Evolutionary conservation across 2,797 vertebrate species (phyloP), one percentile per base, ranked within the genome.

Genomic region (Jordanella pulchra): DNA sequence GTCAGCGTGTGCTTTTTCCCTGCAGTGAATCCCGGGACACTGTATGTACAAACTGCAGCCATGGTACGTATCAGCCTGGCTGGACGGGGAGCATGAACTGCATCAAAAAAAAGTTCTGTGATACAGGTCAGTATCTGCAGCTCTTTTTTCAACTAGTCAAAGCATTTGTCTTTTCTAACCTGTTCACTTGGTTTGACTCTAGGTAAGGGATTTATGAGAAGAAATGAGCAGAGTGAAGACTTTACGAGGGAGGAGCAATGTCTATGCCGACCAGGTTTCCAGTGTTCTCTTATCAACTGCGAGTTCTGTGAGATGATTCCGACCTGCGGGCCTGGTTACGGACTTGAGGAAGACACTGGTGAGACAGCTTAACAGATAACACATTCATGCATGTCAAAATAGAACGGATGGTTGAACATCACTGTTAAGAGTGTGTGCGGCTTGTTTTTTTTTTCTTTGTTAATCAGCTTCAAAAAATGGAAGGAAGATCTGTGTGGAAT

Each of bases 251-350:
- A 96, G 84, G 87, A 93, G 92, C 84, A 93, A 5, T 99, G 97
- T 67, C 95, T 89, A 53, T 99, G 98, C 76, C 92, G 42, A 0
- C 2, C 90, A 0, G 94, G 95, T 35, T 93, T 94, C 86, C 96
- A 97, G 78, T 99, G 97, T 71, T 87, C 82, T 82, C 93, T 85
- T 27, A 92, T 94, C 74, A 96, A 97, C 91, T 98, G 96, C 0
- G 96, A 96, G 86, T 97, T 86, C 92, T 99, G 97, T 45, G 95
- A 94, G 80, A 81, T 82, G 64, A 96, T 98, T 65, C 82, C 87
- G 39, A 79, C 83, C 72, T 99, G 98, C 69, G 63, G 65, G 0
- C 85, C 94, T 0, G 97, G 97, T 28, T 89, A 89, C 0, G 97
- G 96, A 70, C 94, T 94, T 0, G 80, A 84, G 77, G 61, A 65